A percentile compares a stretch with the other conserved stretches of the same genome.
These are phyloP conservation scores for Crotalus helleri DNA, from an alignment of 2,113 vertebrate species.

Conservation along the genomic window DNA sequence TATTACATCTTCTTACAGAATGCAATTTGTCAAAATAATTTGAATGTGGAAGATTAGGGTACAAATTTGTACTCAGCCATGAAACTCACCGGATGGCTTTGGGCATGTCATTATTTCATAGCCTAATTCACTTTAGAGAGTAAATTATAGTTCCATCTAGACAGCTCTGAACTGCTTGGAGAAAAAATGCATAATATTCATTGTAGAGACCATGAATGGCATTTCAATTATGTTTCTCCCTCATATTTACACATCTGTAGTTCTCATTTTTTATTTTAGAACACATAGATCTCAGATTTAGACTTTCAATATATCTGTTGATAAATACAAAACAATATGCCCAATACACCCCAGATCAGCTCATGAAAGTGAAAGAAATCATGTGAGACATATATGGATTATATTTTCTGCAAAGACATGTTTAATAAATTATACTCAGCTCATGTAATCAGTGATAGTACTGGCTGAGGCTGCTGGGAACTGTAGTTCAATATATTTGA, in stretches of 20 bases:
- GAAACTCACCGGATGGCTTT: not conserved
- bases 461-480: not conserved
- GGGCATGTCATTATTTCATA: conserved; percentile 5
- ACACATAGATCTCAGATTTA: not conserved
- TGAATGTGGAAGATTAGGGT: not conserved
- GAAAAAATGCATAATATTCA: not conserved
- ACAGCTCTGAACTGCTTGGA: not conserved
- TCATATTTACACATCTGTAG: not conserved
- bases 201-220: not conserved
- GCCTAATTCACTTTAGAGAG: not conserved
- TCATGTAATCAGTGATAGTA: not conserved
- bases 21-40: not conserved
- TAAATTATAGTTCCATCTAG: not conserved
- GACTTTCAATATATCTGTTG: not conserved
- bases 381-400: not conserved
- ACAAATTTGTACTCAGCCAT: not conserved
- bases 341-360: not conserved
- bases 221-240: not conserved
- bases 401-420: not conserved
- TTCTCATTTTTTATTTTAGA: not conserved
- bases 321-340: not conserved
- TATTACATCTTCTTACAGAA: not conserved
- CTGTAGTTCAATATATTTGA: not conserved
- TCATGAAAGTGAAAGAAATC: not conserved
- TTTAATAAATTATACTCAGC: not conserved